Evolutionary conservation across 1,140 invertebrate genomes (phyloP).

Genomic region (Tachypleus tridentatus): DNA sequence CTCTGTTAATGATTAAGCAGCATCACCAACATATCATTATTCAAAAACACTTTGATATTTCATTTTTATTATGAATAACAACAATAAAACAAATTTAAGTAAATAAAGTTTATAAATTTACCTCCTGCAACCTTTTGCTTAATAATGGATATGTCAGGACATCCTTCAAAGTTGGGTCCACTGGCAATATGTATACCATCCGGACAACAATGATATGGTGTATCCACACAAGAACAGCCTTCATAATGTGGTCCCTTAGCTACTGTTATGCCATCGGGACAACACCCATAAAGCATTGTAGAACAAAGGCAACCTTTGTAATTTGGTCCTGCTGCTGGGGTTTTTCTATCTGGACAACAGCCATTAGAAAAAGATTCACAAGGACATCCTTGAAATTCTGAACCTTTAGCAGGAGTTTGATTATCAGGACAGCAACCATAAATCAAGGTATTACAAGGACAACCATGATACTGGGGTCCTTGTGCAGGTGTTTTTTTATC

Average conservation of each 20-base stretch:
- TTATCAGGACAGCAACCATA: slow-evolving; percentile 80
- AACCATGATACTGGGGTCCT: slow-evolving; percentile 67
- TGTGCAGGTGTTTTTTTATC: slow-evolving; percentile 48
- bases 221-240: slow-evolving; percentile 34
- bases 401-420: slow-evolving; percentile 44
- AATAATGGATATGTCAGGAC: slow-evolving; percentile 43
- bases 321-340: slow-evolving; percentile 61
- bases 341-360: slow-evolving; percentile 68
- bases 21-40: too few relatives aligned
- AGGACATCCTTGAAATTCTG: slow-evolving; percentile 56
- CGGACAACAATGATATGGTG: slow-evolving; percentile 37
- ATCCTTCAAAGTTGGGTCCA: slow-evolving; percentile 46
- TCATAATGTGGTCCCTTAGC: slow-evolving; percentile 38
- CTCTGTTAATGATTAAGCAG: too few relatives aligned
- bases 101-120: slow-evolving; percentile 41
- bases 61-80: too few relatives aligned
- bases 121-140: too few relatives aligned
- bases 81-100: slow-evolving; percentile 67
- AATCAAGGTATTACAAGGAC: slow-evolving; percentile 33
- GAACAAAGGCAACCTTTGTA: slow-evolving; percentile 58
- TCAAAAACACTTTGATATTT: too few relatives aligned
- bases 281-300: slow-evolving; percentile 50
- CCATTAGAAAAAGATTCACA: slow-evolving; percentile 65
- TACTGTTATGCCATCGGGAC: slow-evolving; percentile 51
- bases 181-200: slow-evolving; percentile 43